Base-by-base conservation (phyloP, 1,140 invertebrate genomes). In the Vanessa atalanta region DNA sequence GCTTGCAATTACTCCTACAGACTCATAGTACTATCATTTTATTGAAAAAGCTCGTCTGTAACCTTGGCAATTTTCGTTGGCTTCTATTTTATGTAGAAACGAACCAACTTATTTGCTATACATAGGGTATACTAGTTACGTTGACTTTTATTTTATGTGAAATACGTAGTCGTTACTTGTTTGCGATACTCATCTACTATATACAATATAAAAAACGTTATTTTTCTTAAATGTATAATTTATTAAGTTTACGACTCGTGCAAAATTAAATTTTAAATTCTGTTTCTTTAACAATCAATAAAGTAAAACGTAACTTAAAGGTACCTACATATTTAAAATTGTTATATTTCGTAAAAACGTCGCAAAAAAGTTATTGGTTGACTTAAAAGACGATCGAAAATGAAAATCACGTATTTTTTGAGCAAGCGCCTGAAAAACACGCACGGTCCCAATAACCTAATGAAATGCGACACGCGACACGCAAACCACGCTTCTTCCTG, bases 401-500 rank as follows among this genome's bases (percentile, higher is more conserved):
- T 68, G 72, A 64, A 80, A 73, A 20, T 4, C 75, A 79, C 67
- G 76, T 73, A 82, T n/a, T 80, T 81, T 84, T 83, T 75, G 73
- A 70, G 64, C 68, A 76, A 82, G 75, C 80, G 77, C 75, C 72
- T 81, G 71, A 65, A 77, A 70, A 75, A 67, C 81, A 87, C 85
- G 82, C 85, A 87, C 81, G 69, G 70, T 55, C 51, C 64, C 55
- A 69, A 65, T 82, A 83, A 83, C 60, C 72, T 79, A 77, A 81
- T 84, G 81, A 75, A 70, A 70, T 47, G 43, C 65, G 43, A 72
- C 82, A 87, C 81, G 82, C 83, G 70, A 83, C 78, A 87, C 81
- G 83, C 83, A 70, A 43, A 84, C 78, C 68, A 53, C 73, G 13
- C 43, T 65, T 65, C 81, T 87, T 86, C 83, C 86, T 82, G 83